phyloP scores from a whole-genome alignment of 35 echinoderm and acorn worm genomes.

The Patiria miniata region DNA sequence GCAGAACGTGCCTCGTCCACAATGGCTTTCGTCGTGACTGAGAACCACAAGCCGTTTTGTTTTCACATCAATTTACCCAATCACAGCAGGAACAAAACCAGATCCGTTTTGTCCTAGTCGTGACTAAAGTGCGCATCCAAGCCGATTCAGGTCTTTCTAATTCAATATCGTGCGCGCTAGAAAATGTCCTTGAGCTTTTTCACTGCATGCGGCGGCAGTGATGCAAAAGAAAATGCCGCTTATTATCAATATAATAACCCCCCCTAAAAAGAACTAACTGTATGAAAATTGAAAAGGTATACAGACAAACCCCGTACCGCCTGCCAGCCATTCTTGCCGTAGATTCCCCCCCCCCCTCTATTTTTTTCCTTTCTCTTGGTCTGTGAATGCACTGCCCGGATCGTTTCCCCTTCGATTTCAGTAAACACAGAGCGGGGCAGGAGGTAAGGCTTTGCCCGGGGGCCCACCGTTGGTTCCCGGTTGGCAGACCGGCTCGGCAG shows the following conservation, averaged over 20 bases:
- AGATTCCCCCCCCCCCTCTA: not conserved
- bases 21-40: too few relatives aligned
- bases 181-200: conserved; percentile 14
- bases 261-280: too few relatives aligned
- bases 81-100: too few relatives aligned
- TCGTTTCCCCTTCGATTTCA: not conserved
- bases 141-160: not conserved
- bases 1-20: too few relatives aligned
- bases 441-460: not conserved
- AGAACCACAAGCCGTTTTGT: too few relatives aligned
- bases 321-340: not conserved
- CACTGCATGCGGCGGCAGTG: not conserved
- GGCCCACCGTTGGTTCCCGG: not conserved
- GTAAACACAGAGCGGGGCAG: not conserved
- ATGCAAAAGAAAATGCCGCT: conserved; percentile 6
- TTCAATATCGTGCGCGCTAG: not conserved
- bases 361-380: not conserved
- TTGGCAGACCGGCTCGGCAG: too few relatives aligned
- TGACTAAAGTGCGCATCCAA: not conserved
- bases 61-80: too few relatives aligned
- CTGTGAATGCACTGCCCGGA: not conserved
- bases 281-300: too few relatives aligned
- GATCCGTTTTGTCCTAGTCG: too few relatives aligned
- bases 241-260: not conserved
- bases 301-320: too few relatives aligned